phyloP scores from a whole-genome alignment of 37 sponge, comb jelly and placozoan species.

The Agelas oroides region DNA sequence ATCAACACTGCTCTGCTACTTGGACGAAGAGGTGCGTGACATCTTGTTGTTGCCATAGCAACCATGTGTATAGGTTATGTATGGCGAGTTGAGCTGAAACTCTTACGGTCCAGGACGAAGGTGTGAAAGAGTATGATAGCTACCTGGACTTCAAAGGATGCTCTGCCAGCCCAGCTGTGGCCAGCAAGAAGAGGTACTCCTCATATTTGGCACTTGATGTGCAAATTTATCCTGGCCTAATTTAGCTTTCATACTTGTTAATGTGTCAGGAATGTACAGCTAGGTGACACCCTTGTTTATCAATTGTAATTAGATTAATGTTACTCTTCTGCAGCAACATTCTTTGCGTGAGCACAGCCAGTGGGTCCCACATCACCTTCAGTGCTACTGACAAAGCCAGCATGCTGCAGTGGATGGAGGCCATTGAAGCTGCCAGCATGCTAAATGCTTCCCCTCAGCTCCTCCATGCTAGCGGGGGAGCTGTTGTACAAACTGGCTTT shows the following conservation, averaged over 20 bases:
- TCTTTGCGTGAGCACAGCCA: constrained; percentile 29
- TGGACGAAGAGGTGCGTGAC: constrained; percentile 65
- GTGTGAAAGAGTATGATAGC: constrained; percentile 62
- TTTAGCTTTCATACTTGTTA: no score
- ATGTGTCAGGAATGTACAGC: no score
- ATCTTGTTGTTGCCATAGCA: no score
- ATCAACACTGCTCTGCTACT: constrained; percentile 77
- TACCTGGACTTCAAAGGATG: constrained; percentile 41
- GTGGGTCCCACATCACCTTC: not conserved
- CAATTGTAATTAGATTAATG: not conserved
- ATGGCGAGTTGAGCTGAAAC: no score
- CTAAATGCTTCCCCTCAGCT: constrained; percentile 65
- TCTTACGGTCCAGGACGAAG: constrained; percentile 37
- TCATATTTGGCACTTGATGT: not conserved
- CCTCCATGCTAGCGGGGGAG: constrained; percentile 57
- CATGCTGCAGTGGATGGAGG: constrained; percentile 75
- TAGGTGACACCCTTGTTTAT: no score
- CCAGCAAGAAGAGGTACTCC: constrained; percentile 60
- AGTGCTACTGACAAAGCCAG: constrained; percentile 44
- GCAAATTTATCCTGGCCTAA: not conserved
- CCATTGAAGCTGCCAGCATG: constrained; percentile 41
- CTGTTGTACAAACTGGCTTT: constrained; percentile 56
- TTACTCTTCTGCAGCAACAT: constrained; percentile 7
- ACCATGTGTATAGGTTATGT: no score
- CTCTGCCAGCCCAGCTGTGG: constrained; percentile 15